Percentiles rank a stretch among this genome's conserved stretches.
phyloP scores from a whole-genome alignment of 2,113 vertebrate genomes.

The Gallinago paraguaiae region DNA sequence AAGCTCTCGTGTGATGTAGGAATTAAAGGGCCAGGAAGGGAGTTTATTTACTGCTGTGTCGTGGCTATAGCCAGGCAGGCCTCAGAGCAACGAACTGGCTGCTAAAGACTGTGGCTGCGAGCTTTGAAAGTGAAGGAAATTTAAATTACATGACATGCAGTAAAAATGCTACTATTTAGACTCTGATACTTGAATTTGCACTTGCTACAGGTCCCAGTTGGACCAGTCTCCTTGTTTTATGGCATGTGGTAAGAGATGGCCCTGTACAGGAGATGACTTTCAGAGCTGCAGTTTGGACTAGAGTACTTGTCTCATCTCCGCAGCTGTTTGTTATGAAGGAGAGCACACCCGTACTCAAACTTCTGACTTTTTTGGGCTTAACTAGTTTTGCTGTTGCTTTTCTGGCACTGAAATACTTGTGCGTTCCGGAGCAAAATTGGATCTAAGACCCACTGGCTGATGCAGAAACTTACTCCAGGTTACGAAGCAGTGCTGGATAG shows the following conservation, averaged over 20 bases:
- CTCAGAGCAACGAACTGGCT: neutral
- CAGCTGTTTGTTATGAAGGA: neutral
- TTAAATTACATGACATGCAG: neutral
- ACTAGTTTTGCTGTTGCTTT: neutral
- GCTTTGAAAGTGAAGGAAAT: neutral
- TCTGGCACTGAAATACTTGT: neutral
- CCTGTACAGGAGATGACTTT: neutral
- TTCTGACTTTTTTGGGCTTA: neutral
- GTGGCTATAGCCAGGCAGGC: neutral
- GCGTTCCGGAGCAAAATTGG: neutral
- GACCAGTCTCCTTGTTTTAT: neutral
- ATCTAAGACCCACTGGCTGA: neutral
- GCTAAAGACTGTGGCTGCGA: neutral
- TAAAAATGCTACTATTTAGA: neutral
- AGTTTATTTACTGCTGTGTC: neutral
- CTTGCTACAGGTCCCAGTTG: neutral
- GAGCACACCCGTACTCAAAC: neutral
- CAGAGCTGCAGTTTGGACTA: neutral
- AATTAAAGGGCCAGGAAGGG: constrained; percentile 42
- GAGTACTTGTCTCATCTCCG: neutral
- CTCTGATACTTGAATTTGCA: neutral
- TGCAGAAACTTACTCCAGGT: neutral
- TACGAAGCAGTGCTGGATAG: neutral
- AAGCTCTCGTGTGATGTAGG: neutral
- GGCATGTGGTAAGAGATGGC: neutral